Evolutionary conservation across 2,797 vertebrate genomes (phyloP).

Genomic region (Clarias pachynema): DNA sequence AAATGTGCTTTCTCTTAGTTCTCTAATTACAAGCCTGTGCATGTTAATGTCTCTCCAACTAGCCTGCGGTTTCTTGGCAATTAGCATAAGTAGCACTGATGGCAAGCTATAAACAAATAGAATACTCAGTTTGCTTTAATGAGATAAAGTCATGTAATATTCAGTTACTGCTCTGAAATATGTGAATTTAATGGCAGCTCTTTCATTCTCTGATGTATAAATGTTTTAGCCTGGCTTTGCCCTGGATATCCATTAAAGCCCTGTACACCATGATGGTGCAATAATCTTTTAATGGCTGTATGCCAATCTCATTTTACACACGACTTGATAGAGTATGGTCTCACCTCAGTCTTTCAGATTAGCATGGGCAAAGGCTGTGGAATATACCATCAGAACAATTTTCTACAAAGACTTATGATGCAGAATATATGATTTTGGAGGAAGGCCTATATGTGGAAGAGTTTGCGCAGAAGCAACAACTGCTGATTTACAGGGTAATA

Average conservation of each 20-base stretch:
- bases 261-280: conserved; percentile 16
- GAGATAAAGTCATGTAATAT: conserved; percentile 47
- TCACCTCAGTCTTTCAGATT: conserved; percentile 5
- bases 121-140: conserved; percentile 61
- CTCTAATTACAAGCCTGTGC: conserved; percentile 66
- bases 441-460: conserved; percentile 48
- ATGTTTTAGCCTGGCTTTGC: conserved; percentile 29
- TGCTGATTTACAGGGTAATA: conserved; percentile 41
- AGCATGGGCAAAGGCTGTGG: not conserved
- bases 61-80: conserved; percentile 56
- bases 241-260: conserved; percentile 32
- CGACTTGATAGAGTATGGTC: conserved; percentile 6
- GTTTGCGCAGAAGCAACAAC: conserved; percentile 14
- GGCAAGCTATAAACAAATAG: conserved; percentile 64
- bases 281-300: conserved; percentile 20
- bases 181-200: conserved; percentile 21
- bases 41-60: conserved; percentile 65
- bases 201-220: conserved; percentile 26
- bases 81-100: conserved; percentile 62
- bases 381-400: not conserved
- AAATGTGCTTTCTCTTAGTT: conserved; percentile 63
- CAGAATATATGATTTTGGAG: conserved; percentile 30
- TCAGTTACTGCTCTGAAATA: conserved; percentile 34
- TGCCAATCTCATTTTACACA: conserved; percentile 32
- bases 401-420: conserved; percentile 12